These are phyloP conservation scores for Labroides dimidiatus DNA, from an alignment of 2,797 vertebrate genomes.

Conservation along the genomic window DNA sequence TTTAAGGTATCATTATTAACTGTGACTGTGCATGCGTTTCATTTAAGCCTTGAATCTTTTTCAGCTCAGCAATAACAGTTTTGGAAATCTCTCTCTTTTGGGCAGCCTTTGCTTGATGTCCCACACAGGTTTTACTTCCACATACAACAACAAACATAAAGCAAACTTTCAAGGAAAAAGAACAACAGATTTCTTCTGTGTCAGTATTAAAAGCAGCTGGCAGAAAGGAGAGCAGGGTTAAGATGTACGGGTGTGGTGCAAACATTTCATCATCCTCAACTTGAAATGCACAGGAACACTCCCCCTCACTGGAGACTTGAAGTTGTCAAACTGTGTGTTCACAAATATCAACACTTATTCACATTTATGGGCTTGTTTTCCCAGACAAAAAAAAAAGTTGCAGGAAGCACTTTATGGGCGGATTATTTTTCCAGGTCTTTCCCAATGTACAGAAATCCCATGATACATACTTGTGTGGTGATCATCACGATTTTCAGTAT, in stretches of 20 bases:
- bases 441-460: not conserved
- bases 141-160: too few relatives aligned
- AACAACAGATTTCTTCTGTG: not conserved
- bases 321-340: not conserved
- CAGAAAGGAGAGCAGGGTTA: not conserved
- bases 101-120: too few relatives aligned
- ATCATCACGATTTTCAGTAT: conserved; percentile 97
- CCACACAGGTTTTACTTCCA: too few relatives aligned
- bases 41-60: not conserved
- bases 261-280: not conserved
- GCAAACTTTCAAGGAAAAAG: not conserved
- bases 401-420: not conserved
- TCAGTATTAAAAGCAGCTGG: not conserved
- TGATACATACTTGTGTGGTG: conserved; percentile 90
- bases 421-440: conserved; percentile 3
- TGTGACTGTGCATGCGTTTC: not conserved
- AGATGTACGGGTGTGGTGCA: not conserved
- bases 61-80: too few relatives aligned
- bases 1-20: not conserved
- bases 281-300: conserved; percentile 2
- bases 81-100: too few relatives aligned
- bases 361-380: not conserved
- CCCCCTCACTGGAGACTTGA: not conserved
- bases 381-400: not conserved
- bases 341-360: not conserved